A percentile compares a stretch with the other conserved stretches of the same genome.
phyloP scores from a whole-genome alignment of 1,140 invertebrate genomes.

The Listronotus bonariensis region DNA sequence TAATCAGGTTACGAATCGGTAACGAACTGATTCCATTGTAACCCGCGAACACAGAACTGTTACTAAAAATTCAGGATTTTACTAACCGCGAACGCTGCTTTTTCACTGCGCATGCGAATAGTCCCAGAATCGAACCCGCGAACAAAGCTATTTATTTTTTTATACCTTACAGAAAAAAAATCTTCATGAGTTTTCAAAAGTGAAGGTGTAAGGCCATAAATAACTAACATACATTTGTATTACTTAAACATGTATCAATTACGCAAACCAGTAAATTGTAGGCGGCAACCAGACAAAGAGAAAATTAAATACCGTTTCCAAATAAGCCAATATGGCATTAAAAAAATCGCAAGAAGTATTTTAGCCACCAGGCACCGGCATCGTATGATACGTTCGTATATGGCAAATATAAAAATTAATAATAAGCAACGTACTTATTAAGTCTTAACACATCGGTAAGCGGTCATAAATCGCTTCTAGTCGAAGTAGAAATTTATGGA shows the following conservation, averaged over 20 bases:
- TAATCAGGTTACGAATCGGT: no score
- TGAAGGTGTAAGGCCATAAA: no score
- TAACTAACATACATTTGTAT: background rate
- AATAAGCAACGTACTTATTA: conserved; percentile 26
- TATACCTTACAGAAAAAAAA: no score
- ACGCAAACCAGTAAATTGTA: background rate
- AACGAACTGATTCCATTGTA: no score
- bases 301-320: conserved; percentile 14
- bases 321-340: conserved; percentile 7
- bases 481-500: conserved; percentile 12
- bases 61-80: no score
- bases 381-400: background rate
- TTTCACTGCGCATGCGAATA: no score
- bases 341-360: conserved; percentile 15
- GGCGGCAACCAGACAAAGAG: conserved; percentile 11
- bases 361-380: conserved; percentile 6
- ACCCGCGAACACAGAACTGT: no score
- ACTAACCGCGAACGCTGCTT: no score
- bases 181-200: no score
- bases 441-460: conserved; percentile 21
- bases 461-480: conserved; percentile 4
- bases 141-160: no score
- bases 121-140: no score
- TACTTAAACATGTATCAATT: conserved; percentile 1
- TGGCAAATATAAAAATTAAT: conserved; percentile 16